phyloP scores from a whole-genome alignment of 1,140 invertebrate species.

The Scaptomyza hsui region DNA sequence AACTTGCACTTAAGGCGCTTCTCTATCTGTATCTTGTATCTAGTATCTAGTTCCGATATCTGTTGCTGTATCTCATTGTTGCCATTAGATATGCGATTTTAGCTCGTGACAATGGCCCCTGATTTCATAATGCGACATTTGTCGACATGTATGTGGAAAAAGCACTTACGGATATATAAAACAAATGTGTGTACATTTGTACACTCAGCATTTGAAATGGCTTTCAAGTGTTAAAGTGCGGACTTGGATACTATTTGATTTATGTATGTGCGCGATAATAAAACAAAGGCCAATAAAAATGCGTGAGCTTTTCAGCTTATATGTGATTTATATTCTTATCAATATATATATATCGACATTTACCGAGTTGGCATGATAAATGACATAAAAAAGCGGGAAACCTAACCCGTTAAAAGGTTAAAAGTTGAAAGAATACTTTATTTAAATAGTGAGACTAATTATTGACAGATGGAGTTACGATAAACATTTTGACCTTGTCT shows the following conservation, averaged over 20 bases:
- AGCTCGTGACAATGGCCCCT: not conserved
- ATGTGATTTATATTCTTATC: constrained; percentile 26
- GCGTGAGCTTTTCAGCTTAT: constrained; percentile 16
- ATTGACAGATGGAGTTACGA: too few species aligned
- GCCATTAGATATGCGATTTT: not conserved
- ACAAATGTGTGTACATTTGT: not conserved
- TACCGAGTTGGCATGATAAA: constrained; percentile 15
- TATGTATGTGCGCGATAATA: constrained; percentile 32
- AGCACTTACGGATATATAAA: not conserved
- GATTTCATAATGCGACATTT: not conserved
- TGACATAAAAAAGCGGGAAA: constrained; percentile 12
- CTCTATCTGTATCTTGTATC: not conserved
- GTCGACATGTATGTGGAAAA: not conserved
- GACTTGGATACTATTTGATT: constrained; percentile 25
- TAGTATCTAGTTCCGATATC: too few species aligned
- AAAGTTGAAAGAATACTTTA: too few species aligned
- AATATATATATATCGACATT: constrained; percentile 12
- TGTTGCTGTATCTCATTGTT: not conserved
- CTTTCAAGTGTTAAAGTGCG: not conserved
- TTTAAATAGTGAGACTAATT: too few species aligned
- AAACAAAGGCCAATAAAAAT: constrained; percentile 30
- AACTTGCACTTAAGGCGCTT: not conserved
- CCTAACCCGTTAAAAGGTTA: too few species aligned
- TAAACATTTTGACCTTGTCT: not conserved
- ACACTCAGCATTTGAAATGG: not conserved